A percentile compares a stretch with the other conserved stretches of the same genome.
Evolutionary conservation across 2,113 vertebrate species (phyloP).

Genomic region (Eptesicus fuscus): DNA sequence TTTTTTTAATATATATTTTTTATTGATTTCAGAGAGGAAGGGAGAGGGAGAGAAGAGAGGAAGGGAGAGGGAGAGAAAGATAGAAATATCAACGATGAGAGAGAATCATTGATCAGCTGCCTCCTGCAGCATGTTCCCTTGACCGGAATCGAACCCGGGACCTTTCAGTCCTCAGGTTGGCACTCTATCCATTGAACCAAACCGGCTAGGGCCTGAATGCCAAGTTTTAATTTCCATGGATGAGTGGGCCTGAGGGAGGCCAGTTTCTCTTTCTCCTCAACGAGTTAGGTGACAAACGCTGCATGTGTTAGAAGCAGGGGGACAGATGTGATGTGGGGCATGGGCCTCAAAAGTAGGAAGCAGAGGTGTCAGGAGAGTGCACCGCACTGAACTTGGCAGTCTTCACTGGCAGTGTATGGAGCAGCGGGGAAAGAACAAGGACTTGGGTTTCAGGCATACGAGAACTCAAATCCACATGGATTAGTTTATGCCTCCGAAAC

Average conservation of each 20-base stretch:
- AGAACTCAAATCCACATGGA: not conserved
- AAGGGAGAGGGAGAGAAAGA: too few species aligned
- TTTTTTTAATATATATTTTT: too few species aligned
- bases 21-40: too few species aligned
- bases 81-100: too few species aligned
- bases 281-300: not conserved
- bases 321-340: not conserved
- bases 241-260: not conserved
- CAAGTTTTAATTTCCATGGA: not conserved
- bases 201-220: too few species aligned
- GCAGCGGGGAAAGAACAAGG: not conserved
- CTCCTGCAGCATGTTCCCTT: too few species aligned
- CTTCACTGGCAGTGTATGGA: rapidly evolving
- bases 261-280: not conserved
- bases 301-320: not conserved
- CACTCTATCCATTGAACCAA: too few species aligned
- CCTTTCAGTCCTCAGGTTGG: too few species aligned
- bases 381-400: not conserved
- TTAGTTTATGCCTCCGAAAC: not conserved
- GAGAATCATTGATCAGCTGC: too few species aligned
- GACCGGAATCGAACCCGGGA: too few species aligned
- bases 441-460: not conserved
- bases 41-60: too few species aligned
- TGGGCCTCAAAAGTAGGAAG: not conserved
- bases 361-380: not conserved